Evolutionary conservation across 35 echinoderm and acorn worm species (phyloP).

Genomic region (Anneissia japonica): DNA sequence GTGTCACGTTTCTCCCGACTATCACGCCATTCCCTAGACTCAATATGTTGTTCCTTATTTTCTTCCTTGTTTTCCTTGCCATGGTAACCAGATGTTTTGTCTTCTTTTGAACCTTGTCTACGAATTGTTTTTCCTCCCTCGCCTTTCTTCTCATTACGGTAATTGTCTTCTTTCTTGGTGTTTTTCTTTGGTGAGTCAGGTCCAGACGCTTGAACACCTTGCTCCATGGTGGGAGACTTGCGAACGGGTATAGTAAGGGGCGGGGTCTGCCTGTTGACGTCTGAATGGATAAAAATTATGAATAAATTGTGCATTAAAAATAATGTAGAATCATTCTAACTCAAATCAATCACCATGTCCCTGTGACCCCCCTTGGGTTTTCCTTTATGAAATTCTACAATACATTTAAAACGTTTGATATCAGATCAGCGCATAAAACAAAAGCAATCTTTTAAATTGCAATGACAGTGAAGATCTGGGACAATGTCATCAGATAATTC

Average conservation of each 20-base stretch:
- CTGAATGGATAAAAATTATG: not conserved
- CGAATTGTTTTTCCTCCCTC: slow-evolving; percentile 1
- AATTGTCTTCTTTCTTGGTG: slow-evolving; percentile 11
- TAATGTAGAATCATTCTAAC: not conserved
- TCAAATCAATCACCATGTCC: no score
- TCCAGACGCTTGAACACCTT: slow-evolving; percentile 89
- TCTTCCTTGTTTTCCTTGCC: not conserved
- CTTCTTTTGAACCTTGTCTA: slow-evolving; percentile 24
- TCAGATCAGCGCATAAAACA: no score
- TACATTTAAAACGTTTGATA: no score
- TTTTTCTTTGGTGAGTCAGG: slow-evolving; percentile 49
- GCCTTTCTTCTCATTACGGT: not conserved
- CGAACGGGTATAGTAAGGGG: slow-evolving; percentile 19
- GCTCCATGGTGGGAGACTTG: slow-evolving; percentile 91
- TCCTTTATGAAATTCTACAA: no score
- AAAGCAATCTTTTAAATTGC: no score
- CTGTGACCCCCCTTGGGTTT: no score
- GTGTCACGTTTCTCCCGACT: not conserved
- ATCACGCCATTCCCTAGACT: slow-evolving; percentile 20
- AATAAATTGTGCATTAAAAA: not conserved
- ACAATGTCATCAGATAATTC: no score
- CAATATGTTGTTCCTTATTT: not conserved
- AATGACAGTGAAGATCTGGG: no score
- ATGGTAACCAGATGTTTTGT: slow-evolving; percentile 3
- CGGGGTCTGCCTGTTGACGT: slow-evolving; percentile 41